Percentiles rank a stretch among this genome's conserved stretches.
Evolutionary conservation across 2,888 invertebrate species (phyloP).

Genomic region (Lomographa bimaculata): DNA sequence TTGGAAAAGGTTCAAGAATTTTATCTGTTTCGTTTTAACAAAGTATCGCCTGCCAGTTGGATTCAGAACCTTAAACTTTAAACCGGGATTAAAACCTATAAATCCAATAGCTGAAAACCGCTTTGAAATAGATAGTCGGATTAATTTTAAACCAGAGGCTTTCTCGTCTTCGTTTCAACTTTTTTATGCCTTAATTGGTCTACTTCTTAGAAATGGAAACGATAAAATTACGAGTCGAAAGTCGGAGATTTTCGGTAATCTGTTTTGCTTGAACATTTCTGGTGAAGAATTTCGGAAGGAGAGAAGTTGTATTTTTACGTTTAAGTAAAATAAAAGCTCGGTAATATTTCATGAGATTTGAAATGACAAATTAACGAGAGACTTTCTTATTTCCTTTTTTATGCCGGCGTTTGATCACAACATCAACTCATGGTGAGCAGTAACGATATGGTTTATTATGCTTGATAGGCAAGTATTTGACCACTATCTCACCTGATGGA

Average conservation of each 20-base stretch:
- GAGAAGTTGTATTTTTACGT: too few species aligned
- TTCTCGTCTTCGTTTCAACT: slow-evolving; percentile 15
- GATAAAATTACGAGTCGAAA: slow-evolving; percentile 11
- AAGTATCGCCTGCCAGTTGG: slow-evolving; percentile 5
- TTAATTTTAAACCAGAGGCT: slow-evolving; percentile 17
- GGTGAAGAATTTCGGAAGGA: slow-evolving; percentile 11
- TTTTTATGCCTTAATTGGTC: slow-evolving; percentile 22
- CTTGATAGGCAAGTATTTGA: too few species aligned
- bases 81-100: slow-evolving; percentile 23
- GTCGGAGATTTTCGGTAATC: slow-evolving; percentile 14
- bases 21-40: too few species aligned
- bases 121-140: slow-evolving; percentile 19
- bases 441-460: too few species aligned
- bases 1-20: too few species aligned
- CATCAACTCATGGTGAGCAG: too few species aligned
- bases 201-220: slow-evolving; percentile 7
- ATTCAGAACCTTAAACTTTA: slow-evolving; percentile 11
- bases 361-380: too few species aligned
- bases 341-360: too few species aligned
- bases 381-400: too few species aligned
- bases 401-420: too few species aligned
- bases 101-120: slow-evolving; percentile 28
- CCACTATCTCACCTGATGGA: too few species aligned
- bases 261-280: slow-evolving; percentile 16
- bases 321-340: too few species aligned